Evolutionary conservation across 2,888 invertebrate species (phyloP), one percentile per base, ranked within the genome.

Genomic region (Allacma fusca): DNA sequence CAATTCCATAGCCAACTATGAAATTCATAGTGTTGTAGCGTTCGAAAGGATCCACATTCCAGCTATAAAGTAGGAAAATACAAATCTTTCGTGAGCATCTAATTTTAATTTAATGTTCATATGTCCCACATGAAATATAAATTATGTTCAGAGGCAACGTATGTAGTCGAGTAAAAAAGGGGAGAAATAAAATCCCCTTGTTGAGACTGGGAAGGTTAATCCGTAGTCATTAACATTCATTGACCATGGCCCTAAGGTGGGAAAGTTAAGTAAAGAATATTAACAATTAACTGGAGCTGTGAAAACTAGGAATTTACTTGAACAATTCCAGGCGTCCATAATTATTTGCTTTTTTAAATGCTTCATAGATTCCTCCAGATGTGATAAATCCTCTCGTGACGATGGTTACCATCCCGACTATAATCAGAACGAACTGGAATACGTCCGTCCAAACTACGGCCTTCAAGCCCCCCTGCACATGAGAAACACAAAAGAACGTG

Each of bases 401-500:
- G 12, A 87, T 85, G 4, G 86, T 85, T 5, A 87, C 24, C 81
- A 87, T 84, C 2, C 87, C 87, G 4, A 83, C 81, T 26, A 86
- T 81, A 85, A 87, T 87, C 75, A 87, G 83, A 16, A 85, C 64
- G 40, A 85, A 85, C 80, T 87, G 87, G 67, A 86, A 85, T 0
- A 85, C 84, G 77, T 87, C 87, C 5, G 87, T 86, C 85, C 78
- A 79, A 23, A 87, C 85, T 0, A 87, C 87, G 12, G 86, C 86
- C 78, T 85, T 85, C 77, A 86, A 81, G n/a, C 86, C 86, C 62
- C 86, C 73, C 73, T 73, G 62, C 5, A 40, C 40, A 40, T 40
- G 40, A 13, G 40, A 13, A 40, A 40, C 13, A 40, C 40, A 40
- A 12, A 5, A 67, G 7, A 9, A 23, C 9, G 19, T 12, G 62